Conservation (phyloP, 35 echinoderm and acorn worm species). For the Lytechinus variegatus region DNA sequence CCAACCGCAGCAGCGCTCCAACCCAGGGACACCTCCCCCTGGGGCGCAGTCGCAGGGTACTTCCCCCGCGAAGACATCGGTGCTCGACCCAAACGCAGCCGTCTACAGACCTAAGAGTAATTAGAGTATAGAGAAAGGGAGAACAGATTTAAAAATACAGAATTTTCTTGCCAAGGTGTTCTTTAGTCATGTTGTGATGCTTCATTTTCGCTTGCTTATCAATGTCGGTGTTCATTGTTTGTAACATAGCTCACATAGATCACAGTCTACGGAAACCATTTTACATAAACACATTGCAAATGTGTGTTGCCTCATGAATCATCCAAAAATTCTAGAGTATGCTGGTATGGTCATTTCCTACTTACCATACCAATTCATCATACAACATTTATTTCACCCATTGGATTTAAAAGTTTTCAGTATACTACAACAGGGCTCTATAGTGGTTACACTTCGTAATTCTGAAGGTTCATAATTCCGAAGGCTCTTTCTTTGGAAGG, state of each 20-base stretch:
- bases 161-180: background rate
- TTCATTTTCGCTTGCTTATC: background rate
- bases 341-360: too few species aligned
- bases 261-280: background rate
- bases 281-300: background rate
- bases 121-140: conserved; percentile 48
- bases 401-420: background rate
- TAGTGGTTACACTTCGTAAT: too few species aligned
- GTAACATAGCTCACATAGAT: background rate
- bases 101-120: conserved; percentile 94
- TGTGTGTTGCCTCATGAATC: background rate
- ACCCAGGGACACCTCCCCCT: conserved; percentile 56
- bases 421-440: background rate
- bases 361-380: too few species aligned
- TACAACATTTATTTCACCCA: background rate
- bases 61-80: conserved; percentile 60
- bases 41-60: conserved; percentile 49
- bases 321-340: background rate
- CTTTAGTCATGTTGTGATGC: background rate
- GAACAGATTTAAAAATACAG: background rate
- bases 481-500: too few species aligned
- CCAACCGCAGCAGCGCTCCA: conserved; percentile 42
- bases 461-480: too few species aligned
- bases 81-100: conserved; percentile 93
- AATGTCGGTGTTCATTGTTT: background rate